Conservation (phyloP, 2,888 invertebrate genomes). For the Drosophila pseudotakahashii region DNA sequence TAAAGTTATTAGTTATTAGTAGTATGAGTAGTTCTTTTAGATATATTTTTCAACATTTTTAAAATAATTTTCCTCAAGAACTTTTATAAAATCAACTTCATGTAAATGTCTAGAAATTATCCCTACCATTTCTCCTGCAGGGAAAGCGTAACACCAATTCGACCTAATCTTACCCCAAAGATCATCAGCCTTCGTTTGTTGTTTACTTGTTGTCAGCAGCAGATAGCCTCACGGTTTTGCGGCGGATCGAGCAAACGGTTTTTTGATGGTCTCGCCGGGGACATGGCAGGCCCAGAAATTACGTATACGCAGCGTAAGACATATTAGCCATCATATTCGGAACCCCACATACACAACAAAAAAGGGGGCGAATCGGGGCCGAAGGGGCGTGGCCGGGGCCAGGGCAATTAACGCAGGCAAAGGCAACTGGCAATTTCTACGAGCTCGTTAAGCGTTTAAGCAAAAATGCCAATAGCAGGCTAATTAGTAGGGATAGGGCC, state of each 20-base stretch:
- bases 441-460: constrained; percentile 78
- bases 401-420: constrained; percentile 64
- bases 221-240: constrained; percentile 36
- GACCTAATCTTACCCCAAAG: neutral
- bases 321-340: constrained; percentile 42
- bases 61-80: too few relatives aligned
- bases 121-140: too few relatives aligned
- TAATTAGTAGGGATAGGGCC: constrained; percentile 62
- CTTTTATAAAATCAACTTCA: too few relatives aligned
- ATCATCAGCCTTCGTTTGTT: constrained; percentile 4
- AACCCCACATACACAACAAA: too few relatives aligned
- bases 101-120: too few relatives aligned
- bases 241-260: constrained; percentile 22
- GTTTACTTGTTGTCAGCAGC: constrained; percentile 31
- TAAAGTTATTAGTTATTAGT: too few relatives aligned
- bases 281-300: constrained; percentile 68
- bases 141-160: neutral
- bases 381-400: constrained; percentile 12
- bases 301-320: constrained; percentile 57
- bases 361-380: neutral
- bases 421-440: constrained; percentile 59
- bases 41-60: too few relatives aligned
- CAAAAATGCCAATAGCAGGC: constrained; percentile 78
- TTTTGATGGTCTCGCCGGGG: constrained; percentile 46
- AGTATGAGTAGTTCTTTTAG: too few relatives aligned